Evolutionary conservation across 2,797 vertebrate species (phyloP).

Genomic region (Typhlichthys subterraneus): DNA sequence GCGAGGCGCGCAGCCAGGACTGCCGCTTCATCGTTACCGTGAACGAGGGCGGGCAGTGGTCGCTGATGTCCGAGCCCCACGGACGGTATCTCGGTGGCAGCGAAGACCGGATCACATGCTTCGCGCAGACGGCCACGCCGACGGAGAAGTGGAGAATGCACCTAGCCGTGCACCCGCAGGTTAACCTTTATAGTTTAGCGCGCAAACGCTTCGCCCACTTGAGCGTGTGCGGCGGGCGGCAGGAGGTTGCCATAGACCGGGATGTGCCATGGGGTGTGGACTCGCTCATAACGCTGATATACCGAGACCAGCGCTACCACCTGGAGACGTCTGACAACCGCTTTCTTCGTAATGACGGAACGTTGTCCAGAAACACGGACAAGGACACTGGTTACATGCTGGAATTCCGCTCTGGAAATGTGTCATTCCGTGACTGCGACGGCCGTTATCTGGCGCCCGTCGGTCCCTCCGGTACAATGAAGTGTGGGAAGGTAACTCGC

Average conservation of each 20-base stretch:
- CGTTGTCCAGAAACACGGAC: conserved; percentile 77
- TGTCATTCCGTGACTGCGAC: conserved; percentile 89
- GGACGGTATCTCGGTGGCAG: conserved; percentile 90
- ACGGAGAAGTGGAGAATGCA: conserved; percentile 93
- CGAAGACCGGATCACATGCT: conserved; percentile 91
- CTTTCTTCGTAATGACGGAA: conserved; percentile 86
- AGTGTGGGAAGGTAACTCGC: conserved; percentile 83
- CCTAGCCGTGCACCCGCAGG: conserved; percentile 92
- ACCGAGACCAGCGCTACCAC: conserved; percentile 91
- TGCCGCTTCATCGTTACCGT: conserved; percentile 89
- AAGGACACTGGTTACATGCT: conserved; percentile 87
- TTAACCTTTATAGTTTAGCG: conserved; percentile 90
- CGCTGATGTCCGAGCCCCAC: conserved; percentile 90
- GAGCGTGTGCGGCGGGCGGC: conserved; percentile 67
- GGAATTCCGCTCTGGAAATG: conserved; percentile 91
- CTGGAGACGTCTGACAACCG: conserved; percentile 91
- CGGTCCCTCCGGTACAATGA: conserved; percentile 90
- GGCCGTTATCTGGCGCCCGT: conserved; percentile 89
- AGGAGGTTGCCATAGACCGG: conserved; percentile 86
- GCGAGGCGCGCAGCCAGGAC: conserved; percentile 82
- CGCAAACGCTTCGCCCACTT: conserved; percentile 93
- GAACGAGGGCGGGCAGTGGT: conserved; percentile 90
- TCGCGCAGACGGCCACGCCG: conserved; percentile 83
- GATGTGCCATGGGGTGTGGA: conserved; percentile 96
- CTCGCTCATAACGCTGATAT: conserved; percentile 90